These are phyloP conservation scores for Drosophila hamatofila DNA, from an alignment of 2,888 invertebrate species.

Conservation along the genomic window DNA sequence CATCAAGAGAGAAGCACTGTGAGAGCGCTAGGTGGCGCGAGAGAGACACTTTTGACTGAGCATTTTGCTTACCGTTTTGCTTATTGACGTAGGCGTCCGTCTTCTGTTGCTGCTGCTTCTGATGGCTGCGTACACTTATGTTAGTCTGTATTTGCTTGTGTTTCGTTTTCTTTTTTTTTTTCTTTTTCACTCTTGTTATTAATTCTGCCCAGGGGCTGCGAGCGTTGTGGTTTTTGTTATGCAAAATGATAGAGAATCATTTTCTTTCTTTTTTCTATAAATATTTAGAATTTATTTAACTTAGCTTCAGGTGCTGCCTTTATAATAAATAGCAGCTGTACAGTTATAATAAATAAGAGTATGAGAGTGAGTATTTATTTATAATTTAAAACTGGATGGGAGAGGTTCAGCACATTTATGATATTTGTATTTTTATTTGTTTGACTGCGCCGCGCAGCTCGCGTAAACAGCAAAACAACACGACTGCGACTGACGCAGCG, in stretches of 20 bases:
- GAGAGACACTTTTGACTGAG: slow-evolving; percentile 33
- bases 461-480: slow-evolving; percentile 62
- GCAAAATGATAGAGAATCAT: slow-evolving; percentile 64
- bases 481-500: slow-evolving; percentile 51
- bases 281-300: slow-evolving; percentile 51
- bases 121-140: slow-evolving; percentile 43
- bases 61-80: slow-evolving; percentile 73
- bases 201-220: slow-evolving; percentile 65
- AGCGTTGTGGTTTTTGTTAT: slow-evolving; percentile 66
- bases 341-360: slow-evolving; percentile 22
- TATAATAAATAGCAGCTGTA: too few species aligned
- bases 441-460: slow-evolving; percentile 50
- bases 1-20: slow-evolving; percentile 10
- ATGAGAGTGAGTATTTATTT: slow-evolving; percentile 8
- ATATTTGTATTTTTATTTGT: slow-evolving; percentile 26
- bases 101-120: slow-evolving; percentile 32
- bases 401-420: background rate
- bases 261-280: slow-evolving; percentile 33
- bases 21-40: slow-evolving; percentile 3
- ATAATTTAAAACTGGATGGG: slow-evolving; percentile 25
- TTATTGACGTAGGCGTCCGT: slow-evolving; percentile 75
- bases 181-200: slow-evolving; percentile 60
- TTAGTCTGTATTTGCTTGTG: slow-evolving; percentile 43
- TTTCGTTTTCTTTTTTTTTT: slow-evolving; percentile 23
- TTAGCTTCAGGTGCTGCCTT: slow-evolving; percentile 15